A percentile compares a stretch with the other conserved stretches of the same genome.
Evolutionary conservation across 2,797 vertebrate species (phyloP).

Genomic region (Tauraco hartlaubi): DNA sequence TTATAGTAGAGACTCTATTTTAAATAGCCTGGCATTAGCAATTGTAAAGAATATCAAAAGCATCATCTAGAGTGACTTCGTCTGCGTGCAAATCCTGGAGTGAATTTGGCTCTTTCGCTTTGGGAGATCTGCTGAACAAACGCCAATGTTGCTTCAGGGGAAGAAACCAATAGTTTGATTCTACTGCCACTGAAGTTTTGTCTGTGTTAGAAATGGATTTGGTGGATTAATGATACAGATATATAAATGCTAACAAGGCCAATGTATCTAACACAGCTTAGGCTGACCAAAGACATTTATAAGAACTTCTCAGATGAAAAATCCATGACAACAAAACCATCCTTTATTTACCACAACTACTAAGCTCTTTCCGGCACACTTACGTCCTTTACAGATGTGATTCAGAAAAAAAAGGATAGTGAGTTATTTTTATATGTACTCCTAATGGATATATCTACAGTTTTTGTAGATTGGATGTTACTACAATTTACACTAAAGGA

Average conservation of each 20-base stretch:
- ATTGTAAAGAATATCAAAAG: not conserved
- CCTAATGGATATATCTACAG: not conserved
- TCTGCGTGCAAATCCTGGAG: not conserved
- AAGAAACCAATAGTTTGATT: not conserved
- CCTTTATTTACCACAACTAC: conserved; percentile 49
- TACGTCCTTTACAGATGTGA: conserved; percentile 30
- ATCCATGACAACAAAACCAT: conserved; percentile 35
- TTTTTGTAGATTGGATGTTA: not conserved
- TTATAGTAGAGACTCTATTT: not conserved
- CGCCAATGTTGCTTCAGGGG: not conserved
- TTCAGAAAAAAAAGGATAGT: conserved; percentile 10
- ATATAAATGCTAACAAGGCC: not conserved
- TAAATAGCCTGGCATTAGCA: not conserved
- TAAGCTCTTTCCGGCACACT: conserved; percentile 16
- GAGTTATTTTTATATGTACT: conserved; percentile 10
- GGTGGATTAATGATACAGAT: not conserved
- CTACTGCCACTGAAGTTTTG: not conserved
- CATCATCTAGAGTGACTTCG: not conserved
- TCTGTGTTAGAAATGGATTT: not conserved
- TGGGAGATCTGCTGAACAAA: not conserved
- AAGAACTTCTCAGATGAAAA: conserved; percentile 47
- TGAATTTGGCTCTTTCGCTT: not conserved
- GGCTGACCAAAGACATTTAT: conserved; percentile 22
- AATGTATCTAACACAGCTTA: not conserved
- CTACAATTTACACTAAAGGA: not conserved